Base-by-base conservation (phyloP, 1,140 invertebrate species). In the Sitophilus oryzae region DNA sequence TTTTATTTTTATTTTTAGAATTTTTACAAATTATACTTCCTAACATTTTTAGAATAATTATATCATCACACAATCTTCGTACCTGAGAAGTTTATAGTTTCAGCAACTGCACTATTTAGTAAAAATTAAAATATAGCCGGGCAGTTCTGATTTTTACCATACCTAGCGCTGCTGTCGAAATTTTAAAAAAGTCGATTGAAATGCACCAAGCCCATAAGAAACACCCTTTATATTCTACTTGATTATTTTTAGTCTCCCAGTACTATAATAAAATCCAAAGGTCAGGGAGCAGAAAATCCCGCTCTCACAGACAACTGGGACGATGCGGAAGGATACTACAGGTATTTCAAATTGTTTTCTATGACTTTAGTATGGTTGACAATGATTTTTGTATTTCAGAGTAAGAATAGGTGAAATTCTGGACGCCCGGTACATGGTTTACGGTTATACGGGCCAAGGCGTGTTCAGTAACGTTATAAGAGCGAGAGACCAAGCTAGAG, bases 301-400 rank as follows among this genome's bases (percentile, higher is more conserved):
- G 87, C 88, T 53, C 76, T 97, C 3, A 95, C 88, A 2, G 97
- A 99, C 71, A 99, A 99, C 71, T 99, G 97, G 96, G 97, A 99
- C 72, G 96, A 99, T 77, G 90, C 95, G 11, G 97, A 99, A 77
- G 97, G 97, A 36, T 98, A 77, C 68, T 96, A 93, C 71, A 50
- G 55, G 55, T 56, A 43, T 47, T 14, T 10, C 16, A n/a, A 10
- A 1, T 2, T 20, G 8, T 44, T 16, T 45, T 45, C 16, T 37
- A 37, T 3, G 3, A 45, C 14, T 30, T 45, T 45, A 15, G 18
- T 34, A 47, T 34, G 9, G n/a, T 47, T 47, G 2, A 30, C n/a
- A 9, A 35, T 0, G 10, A 35, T 15, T n/a, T 18, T 18, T 18
- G 6, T 2, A 8, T 34, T 56, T 34, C 45, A 83, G 96, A 52